Evolutionary conservation across 2,888 invertebrate genomes (phyloP), one percentile per base, ranked within the genome.

Genomic region (Protonemura montana): DNA sequence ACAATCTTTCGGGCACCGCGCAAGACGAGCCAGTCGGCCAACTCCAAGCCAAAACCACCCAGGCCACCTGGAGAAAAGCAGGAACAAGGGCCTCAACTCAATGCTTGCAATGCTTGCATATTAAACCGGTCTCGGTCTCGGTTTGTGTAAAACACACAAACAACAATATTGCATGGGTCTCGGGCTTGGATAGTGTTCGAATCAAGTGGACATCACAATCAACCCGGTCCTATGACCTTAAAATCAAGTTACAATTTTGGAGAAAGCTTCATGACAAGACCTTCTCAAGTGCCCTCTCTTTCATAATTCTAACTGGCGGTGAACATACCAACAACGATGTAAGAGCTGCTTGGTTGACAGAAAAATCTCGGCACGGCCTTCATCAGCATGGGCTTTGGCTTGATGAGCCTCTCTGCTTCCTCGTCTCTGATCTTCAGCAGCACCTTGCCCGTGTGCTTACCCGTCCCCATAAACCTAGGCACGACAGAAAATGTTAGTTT

Each of bases 1-100:
- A 94, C 91, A 26, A 94, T 88, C 82, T 92, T 91, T 85, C 90
- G 91, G 76, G 93, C 93, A 27, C 98, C 98, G 88, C 98, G 93
- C 85, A 96, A 91, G 84, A 97, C 93, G 89, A 99, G 92, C 97
- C 97, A 98, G 89, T 97, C 96, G 0, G 95, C 95, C 84, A 98
- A 91, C 91, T 98, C 98, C 83, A 98, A 92, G 3, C 98, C 98
- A 90, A 98, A 97, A 0, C 98, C 98, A 80, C 98, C 98, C 0
- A 98, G 93, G 80, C 98, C 98, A 16, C 96, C 96, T 0, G 91
- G 7, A 81, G 27, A 7, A n/a, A n/a, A 1, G 82, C 30, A 41
- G 25, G 25, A 35, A 10, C 10, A 10, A 10, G 35, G 35, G 10
- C 10, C 10, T 35, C 35, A 10, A 10, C 35, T n/a, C n/a, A n/a